A percentile compares a stretch with the other conserved stretches of the same genome.
These are phyloP conservation scores for Marasmarcha lunaedactyla DNA, from an alignment of 2,888 invertebrate species.

Conservation along the genomic window DNA sequence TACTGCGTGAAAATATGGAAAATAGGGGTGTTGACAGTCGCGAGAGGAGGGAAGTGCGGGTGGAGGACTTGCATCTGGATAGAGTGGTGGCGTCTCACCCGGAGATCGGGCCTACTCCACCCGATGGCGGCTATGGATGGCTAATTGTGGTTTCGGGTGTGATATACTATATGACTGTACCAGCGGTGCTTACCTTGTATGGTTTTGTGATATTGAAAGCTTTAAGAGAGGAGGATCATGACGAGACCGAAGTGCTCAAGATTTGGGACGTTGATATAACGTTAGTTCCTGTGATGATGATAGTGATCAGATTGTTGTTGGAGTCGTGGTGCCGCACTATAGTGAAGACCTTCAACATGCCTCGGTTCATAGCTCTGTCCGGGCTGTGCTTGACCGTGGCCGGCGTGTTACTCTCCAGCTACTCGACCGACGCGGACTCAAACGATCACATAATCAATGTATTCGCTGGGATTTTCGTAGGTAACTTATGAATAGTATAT, in stretches of 20 bases:
- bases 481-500: constrained; percentile 31
- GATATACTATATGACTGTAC: constrained; percentile 72
- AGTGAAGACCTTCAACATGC: constrained; percentile 69
- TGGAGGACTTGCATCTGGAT: constrained; percentile 64
- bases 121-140: constrained; percentile 78
- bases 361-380: constrained; percentile 66
- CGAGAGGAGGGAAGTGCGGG: constrained; percentile 29
- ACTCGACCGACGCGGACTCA: constrained; percentile 50
- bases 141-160: constrained; percentile 69
- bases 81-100: constrained; percentile 73
- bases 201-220: constrained; percentile 67
- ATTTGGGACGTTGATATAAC: constrained; percentile 73
- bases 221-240: constrained; percentile 54
- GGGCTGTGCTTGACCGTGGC: constrained; percentile 71
- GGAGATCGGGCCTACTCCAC: constrained; percentile 74
- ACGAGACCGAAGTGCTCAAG: constrained; percentile 37
- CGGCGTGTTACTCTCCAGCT: constrained; percentile 65
- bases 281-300: constrained; percentile 71
- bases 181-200: constrained; percentile 64
- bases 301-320: constrained; percentile 65
- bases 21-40: constrained; percentile 24
- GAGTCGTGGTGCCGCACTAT: constrained; percentile 73
- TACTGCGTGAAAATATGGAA: constrained; percentile 41
- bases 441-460: constrained; percentile 58
- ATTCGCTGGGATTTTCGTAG: constrained; percentile 63